Base-by-base conservation (phyloP, 2,113 vertebrate genomes). In the Piprites chloris region DNA sequence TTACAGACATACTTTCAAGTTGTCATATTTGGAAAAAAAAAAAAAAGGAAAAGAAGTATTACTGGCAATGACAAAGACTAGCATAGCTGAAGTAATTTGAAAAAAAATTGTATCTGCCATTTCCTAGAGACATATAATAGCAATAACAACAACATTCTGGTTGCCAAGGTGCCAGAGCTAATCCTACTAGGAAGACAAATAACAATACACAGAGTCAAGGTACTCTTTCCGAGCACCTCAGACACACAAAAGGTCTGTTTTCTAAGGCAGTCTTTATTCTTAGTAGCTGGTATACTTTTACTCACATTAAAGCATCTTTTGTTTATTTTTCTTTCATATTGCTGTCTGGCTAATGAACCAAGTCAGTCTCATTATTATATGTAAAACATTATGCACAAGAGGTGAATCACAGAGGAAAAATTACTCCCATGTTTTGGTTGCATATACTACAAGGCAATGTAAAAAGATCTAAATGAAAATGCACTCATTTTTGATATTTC, bases 151-250 rank as follows among this genome's bases (percentile, higher is more conserved):
- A 90, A 62, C 75, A 90, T 39, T 86, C 55, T 46, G 27, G 41
- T 97, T 88, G 76, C 90, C 75, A 94, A 42, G 79, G 90, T 74
- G 66, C 32, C n/a, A 63, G 55, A 66, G n/a, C 66, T 88, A 94
- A 80, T 88, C 67, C 75, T 80, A 72, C n/a, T 50, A 83, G 82
- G 67, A 93, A 91, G 82, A 69, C 75, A 86, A 73, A 37, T 3
- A 82, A 27, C 1, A 8, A 46, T 14, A 73, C 1, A 1, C 28
- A 53, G 72, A 91, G 81, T 59, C 47, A 69, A 62, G n/a, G 49
- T 12, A 74, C 19, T 68, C 15, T 69, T 82, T 85, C 63, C 71
- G 69, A 69, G 28, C 35, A 53, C 0, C 2, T 52, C 44, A 73
- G 46, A 63, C 50, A 81, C 33, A 71, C 56, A 82, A 42, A 18